phyloP scores from a whole-genome alignment of 2,888 invertebrate genomes.

The Lapara coniferarum region DNA sequence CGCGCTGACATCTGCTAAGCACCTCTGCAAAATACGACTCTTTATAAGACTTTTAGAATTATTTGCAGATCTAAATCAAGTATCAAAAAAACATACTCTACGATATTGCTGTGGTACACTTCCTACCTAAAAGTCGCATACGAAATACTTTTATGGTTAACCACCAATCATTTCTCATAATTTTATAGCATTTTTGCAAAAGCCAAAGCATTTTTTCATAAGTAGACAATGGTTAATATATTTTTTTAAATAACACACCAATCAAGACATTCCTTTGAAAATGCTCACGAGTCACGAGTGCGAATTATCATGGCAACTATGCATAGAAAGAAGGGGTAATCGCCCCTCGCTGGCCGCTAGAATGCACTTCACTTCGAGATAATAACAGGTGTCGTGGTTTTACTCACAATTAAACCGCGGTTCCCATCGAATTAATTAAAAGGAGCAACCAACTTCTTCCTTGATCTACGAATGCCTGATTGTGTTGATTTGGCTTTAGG shows the following conservation, averaged over 20 bases:
- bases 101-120: too few species aligned
- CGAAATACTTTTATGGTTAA: too few species aligned
- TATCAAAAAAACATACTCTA: too few species aligned
- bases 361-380: conserved; percentile 61
- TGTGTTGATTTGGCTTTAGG: conserved; percentile 27
- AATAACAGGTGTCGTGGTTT: conserved; percentile 60
- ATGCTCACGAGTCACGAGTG: conserved; percentile 51
- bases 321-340: conserved; percentile 62
- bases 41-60: not conserved
- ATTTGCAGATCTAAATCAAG: too few species aligned
- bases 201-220: too few species aligned
- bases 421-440: conserved; percentile 70
- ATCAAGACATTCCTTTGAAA: conserved; percentile 41
- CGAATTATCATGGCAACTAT: conserved; percentile 59
- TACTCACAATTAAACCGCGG: conserved; percentile 59
- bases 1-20: conserved; percentile 7
- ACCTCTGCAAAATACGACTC: not conserved
- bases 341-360: conserved; percentile 56
- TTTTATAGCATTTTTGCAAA: too few species aligned
- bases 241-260: conserved; percentile 1
- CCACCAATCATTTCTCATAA: too few species aligned
- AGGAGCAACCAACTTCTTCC: conserved; percentile 58
- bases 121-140: too few species aligned
- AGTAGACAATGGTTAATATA: not conserved
- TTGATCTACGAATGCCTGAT: conserved; percentile 32